These are phyloP conservation scores for Lordiphosa mommai DNA, from an alignment of 1,140 invertebrate species.

Conservation along the genomic window DNA sequence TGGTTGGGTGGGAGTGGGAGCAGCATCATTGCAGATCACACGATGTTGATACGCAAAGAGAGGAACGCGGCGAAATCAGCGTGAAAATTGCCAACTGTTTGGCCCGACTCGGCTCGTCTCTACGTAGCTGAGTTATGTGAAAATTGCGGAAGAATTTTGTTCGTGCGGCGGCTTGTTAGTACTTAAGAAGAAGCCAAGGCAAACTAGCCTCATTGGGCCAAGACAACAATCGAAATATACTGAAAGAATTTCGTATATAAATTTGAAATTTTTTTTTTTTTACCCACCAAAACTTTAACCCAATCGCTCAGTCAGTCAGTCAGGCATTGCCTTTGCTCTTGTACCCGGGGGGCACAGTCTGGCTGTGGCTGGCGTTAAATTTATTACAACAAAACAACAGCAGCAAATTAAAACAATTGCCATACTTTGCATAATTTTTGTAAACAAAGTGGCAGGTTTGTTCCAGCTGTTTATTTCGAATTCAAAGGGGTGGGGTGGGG, in stretches of 20 bases:
- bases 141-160: slow-evolving; percentile 45
- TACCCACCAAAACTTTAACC: no score
- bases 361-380: slow-evolving; percentile 52
- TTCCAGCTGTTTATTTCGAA: background rate
- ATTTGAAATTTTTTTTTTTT: no score
- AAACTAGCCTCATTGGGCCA: background rate
- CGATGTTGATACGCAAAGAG: slow-evolving; percentile 53
- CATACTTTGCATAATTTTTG: slow-evolving; percentile 68
- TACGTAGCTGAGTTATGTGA: slow-evolving; percentile 32
- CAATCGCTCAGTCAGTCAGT: slow-evolving; percentile 13
- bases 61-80: slow-evolving; percentile 23
- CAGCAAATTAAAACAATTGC: slow-evolving; percentile 66
- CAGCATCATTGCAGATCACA: slow-evolving; percentile 42
- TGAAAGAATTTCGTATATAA: no score
- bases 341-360: slow-evolving; percentile 4
- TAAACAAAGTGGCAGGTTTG: slow-evolving; percentile 54
- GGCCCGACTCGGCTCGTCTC: background rate
- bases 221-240: background rate
- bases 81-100: slow-evolving; percentile 43
- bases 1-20: background rate
- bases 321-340: slow-evolving; percentile 29
- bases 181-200: background rate
- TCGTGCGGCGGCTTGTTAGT: slow-evolving; percentile 52
- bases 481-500: background rate
- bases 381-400: slow-evolving; percentile 48